phyloP scores from a whole-genome alignment of 2,888 invertebrate genomes.

The Thymelicus sylvestris region DNA sequence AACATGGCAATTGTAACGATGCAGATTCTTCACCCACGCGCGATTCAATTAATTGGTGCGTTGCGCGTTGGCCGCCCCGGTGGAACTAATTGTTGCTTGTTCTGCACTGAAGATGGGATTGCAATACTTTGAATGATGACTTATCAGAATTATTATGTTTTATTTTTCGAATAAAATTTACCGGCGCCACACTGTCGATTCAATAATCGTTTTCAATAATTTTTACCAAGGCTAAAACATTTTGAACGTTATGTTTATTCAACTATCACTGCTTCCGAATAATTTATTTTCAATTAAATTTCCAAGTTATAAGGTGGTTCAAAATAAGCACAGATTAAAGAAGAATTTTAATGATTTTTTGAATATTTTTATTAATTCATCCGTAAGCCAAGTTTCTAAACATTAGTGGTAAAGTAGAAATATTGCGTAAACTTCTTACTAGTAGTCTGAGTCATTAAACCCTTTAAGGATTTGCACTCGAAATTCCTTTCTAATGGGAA shows the following conservation, averaged over 20 bases:
- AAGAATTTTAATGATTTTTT: too few relatives aligned
- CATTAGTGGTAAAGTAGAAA: not conserved
- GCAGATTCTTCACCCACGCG: conserved; percentile 26
- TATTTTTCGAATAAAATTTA: too few relatives aligned
- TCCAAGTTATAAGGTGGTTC: too few relatives aligned
- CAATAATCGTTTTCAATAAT: too few relatives aligned
- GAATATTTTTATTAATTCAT: too few relatives aligned
- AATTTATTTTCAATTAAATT: too few relatives aligned
- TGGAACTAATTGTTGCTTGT: conserved; percentile 30
- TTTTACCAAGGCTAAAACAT: too few relatives aligned
- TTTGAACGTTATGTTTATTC: too few relatives aligned
- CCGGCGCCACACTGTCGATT: too few relatives aligned
- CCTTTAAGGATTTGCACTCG: conserved; percentile 14
- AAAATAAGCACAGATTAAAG: too few relatives aligned
- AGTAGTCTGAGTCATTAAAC: conserved; percentile 15
- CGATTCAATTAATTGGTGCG: conserved; percentile 32
- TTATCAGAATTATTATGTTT: not conserved
- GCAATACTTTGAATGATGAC: conserved; percentile 1
- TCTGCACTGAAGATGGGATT: conserved; percentile 6
- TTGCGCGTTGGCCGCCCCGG: conserved; percentile 24
- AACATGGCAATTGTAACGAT: conserved; percentile 12
- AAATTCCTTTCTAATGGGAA: conserved; percentile 11
- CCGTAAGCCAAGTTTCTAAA: too few relatives aligned
- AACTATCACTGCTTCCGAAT: too few relatives aligned
- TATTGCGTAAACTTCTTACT: conserved; percentile 4